Percentiles rank a stretch among this genome's conserved stretches.
phyloP scores from a whole-genome alignment of 2,888 invertebrate species.

The Epinotia brunnichana region DNA sequence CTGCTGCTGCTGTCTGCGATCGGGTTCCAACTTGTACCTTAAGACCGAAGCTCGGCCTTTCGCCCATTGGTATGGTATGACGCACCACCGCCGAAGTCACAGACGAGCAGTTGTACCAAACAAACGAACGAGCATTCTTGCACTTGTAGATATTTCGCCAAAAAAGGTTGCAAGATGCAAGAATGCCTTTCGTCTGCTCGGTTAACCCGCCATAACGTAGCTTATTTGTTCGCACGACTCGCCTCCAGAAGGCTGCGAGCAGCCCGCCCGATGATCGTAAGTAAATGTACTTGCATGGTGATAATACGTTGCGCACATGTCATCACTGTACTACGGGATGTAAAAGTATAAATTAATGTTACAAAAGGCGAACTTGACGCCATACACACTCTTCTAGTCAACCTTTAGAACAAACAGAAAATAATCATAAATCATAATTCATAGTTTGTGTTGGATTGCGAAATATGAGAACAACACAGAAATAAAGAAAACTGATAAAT shows the following conservation, averaged over 20 bases:
- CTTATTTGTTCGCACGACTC: constrained; percentile 67
- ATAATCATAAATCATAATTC: too few relatives aligned
- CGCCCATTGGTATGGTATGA: too few relatives aligned
- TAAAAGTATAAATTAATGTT: neutral
- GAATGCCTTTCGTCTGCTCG: neutral
- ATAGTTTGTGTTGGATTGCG: too few relatives aligned
- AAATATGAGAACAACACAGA: too few relatives aligned
- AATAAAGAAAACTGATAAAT: too few relatives aligned
- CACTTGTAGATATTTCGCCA: neutral
- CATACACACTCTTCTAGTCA: too few relatives aligned
- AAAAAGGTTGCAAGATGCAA: neutral
- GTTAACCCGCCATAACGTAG: constrained; percentile 46
- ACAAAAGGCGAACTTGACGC: too few relatives aligned
- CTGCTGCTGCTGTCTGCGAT: too few relatives aligned
- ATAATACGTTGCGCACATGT: constrained; percentile 54
- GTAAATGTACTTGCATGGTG: constrained; percentile 67
- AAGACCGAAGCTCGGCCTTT: too few relatives aligned
- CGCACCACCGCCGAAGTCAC: too few relatives aligned
- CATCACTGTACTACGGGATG: neutral
- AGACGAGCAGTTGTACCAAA: neutral
- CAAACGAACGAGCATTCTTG: neutral
- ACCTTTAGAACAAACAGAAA: too few relatives aligned
- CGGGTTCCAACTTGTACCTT: too few relatives aligned
- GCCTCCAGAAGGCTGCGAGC: constrained; percentile 70
- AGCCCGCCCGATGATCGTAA: constrained; percentile 71